Percentiles rank a stretch among this genome's conserved stretches.
These are phyloP conservation scores for Chaenogobius annularis DNA, from an alignment of 2,113 vertebrate genomes.

Conservation along the genomic window DNA sequence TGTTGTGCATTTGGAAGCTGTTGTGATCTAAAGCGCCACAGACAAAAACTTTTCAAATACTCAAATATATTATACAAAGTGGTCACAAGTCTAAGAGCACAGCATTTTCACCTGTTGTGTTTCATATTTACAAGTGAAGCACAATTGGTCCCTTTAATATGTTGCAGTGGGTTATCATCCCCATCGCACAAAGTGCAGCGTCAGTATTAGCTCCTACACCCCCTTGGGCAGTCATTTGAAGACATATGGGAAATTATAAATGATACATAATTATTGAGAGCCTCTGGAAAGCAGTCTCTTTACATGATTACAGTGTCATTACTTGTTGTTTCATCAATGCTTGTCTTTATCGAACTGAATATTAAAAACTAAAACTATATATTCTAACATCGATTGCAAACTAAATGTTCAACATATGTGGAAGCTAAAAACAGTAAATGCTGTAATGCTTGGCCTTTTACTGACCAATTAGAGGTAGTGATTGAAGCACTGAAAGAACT, in stretches of 20 bases:
- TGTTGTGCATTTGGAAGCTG: constrained; percentile 27
- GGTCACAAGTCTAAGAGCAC: constrained; percentile 13
- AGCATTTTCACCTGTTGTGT: constrained; percentile 27
- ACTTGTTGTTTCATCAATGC: background rate
- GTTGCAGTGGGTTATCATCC: constrained; percentile 1
- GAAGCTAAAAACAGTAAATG: constrained; percentile 30
- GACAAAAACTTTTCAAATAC: constrained; percentile 15
- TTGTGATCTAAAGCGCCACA: constrained; percentile 21
- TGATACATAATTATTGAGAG: background rate
- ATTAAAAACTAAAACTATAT: background rate
- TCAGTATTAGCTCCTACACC: constrained; percentile 26
- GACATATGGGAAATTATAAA: background rate
- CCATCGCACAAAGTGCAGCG: constrained; percentile 37
- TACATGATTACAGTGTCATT: background rate
- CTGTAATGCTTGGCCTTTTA: constrained; percentile 64
- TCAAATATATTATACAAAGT: constrained; percentile 16
- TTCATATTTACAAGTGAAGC: constrained; percentile 35
- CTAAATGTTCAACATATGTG: background rate
- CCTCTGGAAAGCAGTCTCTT: background rate
- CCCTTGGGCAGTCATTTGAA: background rate
- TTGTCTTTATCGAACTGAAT: background rate
- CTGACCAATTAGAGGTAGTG: constrained; percentile 71
- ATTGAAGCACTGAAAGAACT: constrained; percentile 64
- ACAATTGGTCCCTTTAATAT: constrained; percentile 5
- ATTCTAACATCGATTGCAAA: background rate